Conservation (phyloP, 2,797 vertebrate species). For the Sparus aurata region DNA sequence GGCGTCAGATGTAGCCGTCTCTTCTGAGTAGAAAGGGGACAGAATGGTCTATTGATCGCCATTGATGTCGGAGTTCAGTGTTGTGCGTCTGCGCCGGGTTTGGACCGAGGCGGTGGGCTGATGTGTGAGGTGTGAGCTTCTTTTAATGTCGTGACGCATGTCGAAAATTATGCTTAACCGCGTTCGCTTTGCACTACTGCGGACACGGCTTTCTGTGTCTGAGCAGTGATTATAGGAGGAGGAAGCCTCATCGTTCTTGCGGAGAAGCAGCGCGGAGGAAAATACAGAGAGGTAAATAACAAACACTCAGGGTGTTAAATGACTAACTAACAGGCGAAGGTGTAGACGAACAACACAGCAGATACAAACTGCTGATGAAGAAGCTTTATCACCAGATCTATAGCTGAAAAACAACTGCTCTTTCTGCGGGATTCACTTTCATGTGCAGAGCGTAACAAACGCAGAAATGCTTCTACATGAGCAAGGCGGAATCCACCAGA, state of each 20-base stretch:
- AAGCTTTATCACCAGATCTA: background rate
- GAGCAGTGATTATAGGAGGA: background rate
- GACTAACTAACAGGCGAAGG: slow-evolving; percentile 10
- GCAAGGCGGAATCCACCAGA: too few relatives aligned
- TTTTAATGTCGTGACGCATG: background rate
- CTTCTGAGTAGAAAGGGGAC: slow-evolving; percentile 56
- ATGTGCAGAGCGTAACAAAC: background rate
- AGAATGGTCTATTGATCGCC: slow-evolving; percentile 60
- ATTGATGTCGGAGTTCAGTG: slow-evolving; percentile 48
- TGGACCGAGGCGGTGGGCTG: too few relatives aligned
- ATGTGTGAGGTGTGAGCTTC: background rate
- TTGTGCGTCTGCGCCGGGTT: slow-evolving; percentile 11
- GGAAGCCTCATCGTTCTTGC: background rate
- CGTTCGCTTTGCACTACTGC: background rate
- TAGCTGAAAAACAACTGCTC: background rate
- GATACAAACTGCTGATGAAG: background rate
- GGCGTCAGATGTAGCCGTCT: slow-evolving; percentile 61
- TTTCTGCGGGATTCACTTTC: background rate
- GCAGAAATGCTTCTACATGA: background rate
- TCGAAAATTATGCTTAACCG: background rate
- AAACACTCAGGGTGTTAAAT: background rate
- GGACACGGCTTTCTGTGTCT: background rate
- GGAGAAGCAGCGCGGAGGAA: background rate
- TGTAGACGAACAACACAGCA: background rate
- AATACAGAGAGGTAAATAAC: background rate